Base-by-base conservation (phyloP, 2,797 vertebrate genomes). In the Discoglossus pictus region DNA sequence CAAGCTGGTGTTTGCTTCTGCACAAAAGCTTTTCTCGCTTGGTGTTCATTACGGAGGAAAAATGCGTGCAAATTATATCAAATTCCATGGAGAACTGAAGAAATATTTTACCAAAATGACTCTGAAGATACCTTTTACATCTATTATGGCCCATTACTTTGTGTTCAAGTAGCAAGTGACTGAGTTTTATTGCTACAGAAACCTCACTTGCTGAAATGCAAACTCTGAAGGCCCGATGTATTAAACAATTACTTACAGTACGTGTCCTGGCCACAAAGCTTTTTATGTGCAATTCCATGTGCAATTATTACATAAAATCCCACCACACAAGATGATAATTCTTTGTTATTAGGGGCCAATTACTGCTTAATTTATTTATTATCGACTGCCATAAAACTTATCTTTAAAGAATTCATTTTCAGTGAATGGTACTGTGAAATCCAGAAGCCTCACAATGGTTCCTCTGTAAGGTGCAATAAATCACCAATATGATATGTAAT, bases 401-500 rank as follows among this genome's bases (percentile, higher is more conserved):
- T 55, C 43, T 58, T 23, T 51, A 63, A 70, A 63, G 17, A 63
- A 63, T 51, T 64, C 2, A 58, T 64, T 71, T 71, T 42, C 53
- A 42, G 16, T 56, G 53, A 58, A 51, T 64, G 31, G 17, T 17
- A 20, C 20, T 51, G 61, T 25, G 42, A 12, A 42, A 50, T 34
- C 60, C 43, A 56, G 39, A 50, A 70, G n/a, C 35, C 50, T 17
- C 46, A 43, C 7, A 51, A 35, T 9, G 18, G 43, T 71, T 64
- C 36, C 25, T 51, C 36, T 58, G 17, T 17, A 13, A 43, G 36
- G 46, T 56, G 52, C 60, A 64, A 71, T 71, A 71, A 71, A 71
- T 71, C 68, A 64, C 60, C 68, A 51, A 59, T 71, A 71, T 64
- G 68, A 38, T 42, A 71, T 43, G 60, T 64, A 71, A 71, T 71